Evolutionary conservation across 2,113 vertebrate genomes (phyloP), one percentile per base, ranked within the genome.

Genomic region (Xerus inauris): DNA sequence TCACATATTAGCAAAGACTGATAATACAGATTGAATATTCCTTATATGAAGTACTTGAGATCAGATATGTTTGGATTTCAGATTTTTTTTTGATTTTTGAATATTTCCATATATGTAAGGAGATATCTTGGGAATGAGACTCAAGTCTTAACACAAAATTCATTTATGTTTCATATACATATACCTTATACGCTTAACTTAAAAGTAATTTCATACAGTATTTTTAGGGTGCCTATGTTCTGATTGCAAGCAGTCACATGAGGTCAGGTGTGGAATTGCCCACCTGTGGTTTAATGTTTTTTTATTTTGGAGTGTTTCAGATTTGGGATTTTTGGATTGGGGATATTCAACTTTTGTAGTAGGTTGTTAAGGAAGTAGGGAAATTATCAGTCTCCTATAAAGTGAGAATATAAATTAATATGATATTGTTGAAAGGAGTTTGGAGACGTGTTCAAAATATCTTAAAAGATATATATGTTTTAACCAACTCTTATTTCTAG

Each of bases 381-480:
- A 90, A 83, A 84, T 5, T 54, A 32, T 94, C 49, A 79, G 20
- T 92, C 32, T 93, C 62, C 35, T 93, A 17, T 6, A 77, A 40
- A 57, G 54, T 94, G 49, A 92, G 51, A 92, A n/a, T 92, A 1
- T 87, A 80, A 96, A 59, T 90, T 87, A 87, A 77, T 57, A 67
- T 49, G 54, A 1, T 83, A 28, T 87, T 95, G 85, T 67, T 95
- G 49, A 85, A 64, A 79, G 32, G 24, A 91, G 3, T 96, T 96
- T 94, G 8, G 42, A 5, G 35, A 4, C 80, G 40, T 87, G 84
- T 92, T 16, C 28, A 89, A 76, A 96, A 65, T 85, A 26, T 57
- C 95, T 94, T 90, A 90, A 94, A 88, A 90, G 42, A 67, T 94
- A 40, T 49, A 30, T 69, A 42, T 12, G n/a, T 96, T 95, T 94